Percentiles rank a stretch among this genome's conserved stretches.
These are phyloP conservation scores for Conger conger DNA, from an alignment of 2,113 vertebrate species.

Conservation along the genomic window DNA sequence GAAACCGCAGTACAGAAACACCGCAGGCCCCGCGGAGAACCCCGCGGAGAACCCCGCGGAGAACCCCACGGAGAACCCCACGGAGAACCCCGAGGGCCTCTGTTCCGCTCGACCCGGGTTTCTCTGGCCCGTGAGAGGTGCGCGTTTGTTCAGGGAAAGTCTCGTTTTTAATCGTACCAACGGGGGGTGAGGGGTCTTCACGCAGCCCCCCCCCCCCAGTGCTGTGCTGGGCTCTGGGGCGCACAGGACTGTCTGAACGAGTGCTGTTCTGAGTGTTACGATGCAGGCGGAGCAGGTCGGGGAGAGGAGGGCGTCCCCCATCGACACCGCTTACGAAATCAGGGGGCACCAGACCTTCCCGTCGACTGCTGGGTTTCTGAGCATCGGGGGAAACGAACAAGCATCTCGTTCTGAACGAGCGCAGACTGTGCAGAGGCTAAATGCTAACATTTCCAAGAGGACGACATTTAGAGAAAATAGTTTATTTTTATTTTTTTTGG, in stretches of 20 bases:
- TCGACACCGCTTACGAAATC: conserved; percentile 29
- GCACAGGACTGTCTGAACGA: background rate
- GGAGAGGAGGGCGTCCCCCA: background rate
- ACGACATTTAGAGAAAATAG: conserved; percentile 77
- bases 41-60: no score
- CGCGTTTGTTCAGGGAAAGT: conserved; percentile 3
- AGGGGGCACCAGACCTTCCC: conserved; percentile 62
- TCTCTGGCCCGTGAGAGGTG: background rate
- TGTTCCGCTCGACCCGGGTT: conserved; percentile 27
- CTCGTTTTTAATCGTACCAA: background rate
- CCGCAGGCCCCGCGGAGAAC: conserved; percentile 61
- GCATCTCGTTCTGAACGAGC: background rate
- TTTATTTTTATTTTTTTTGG: conserved; percentile 67
- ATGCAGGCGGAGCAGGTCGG: background rate
- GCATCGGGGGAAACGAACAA: background rate
- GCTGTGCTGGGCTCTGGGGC: background rate
- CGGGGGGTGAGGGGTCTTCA: background rate
- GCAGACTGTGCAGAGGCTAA: conserved; percentile 69
- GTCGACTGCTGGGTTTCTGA: conserved; percentile 55
- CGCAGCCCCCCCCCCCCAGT: background rate
- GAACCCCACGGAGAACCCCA: no score
- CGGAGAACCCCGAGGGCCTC: no score
- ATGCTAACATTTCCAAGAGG: conserved; percentile 71
- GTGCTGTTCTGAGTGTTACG: background rate
- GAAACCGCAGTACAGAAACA: conserved; percentile 63